These are phyloP conservation scores for Habropoda laboriosa DNA, from an alignment of 1,140 invertebrate genomes.

Conservation along the genomic window DNA sequence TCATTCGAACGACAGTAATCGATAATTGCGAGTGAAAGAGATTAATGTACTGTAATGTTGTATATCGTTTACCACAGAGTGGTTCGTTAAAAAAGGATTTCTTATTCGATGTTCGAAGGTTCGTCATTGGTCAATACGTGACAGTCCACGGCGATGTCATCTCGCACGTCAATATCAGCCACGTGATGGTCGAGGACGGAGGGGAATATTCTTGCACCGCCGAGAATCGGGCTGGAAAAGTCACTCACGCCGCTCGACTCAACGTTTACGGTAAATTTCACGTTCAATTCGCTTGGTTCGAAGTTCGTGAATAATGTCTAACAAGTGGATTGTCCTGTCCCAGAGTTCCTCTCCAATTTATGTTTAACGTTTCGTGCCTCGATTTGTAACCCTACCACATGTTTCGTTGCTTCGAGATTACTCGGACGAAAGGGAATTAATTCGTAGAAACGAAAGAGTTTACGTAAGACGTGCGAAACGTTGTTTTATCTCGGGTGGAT, in stretches of 20 bases:
- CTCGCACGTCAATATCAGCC: constrained; percentile 93
- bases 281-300: constrained; percentile 30
- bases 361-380: not conserved
- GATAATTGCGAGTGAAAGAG: not conserved
- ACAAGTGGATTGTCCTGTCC: not conserved
- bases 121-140: constrained; percentile 91
- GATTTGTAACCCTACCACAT: too few species aligned
- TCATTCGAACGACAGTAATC: not conserved
- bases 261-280: constrained; percentile 90
- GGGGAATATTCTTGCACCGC: constrained; percentile 92
- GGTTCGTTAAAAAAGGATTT: not conserved
- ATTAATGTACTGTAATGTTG: not conserved
- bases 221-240: constrained; percentile 89
- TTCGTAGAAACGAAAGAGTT: not conserved
- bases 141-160: constrained; percentile 92
- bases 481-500: too few species aligned
- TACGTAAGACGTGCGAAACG: not conserved
- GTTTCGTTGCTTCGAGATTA: not conserved
- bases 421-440: not conserved
- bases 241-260: constrained; percentile 88
- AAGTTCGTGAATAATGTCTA: constrained; percentile 18
- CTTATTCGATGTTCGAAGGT: constrained; percentile 80
- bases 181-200: constrained; percentile 92
- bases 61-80: too few species aligned
- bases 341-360: not conserved